Base-by-base conservation (phyloP, 2,888 invertebrate species). In the Drosophila atripex region DNA sequence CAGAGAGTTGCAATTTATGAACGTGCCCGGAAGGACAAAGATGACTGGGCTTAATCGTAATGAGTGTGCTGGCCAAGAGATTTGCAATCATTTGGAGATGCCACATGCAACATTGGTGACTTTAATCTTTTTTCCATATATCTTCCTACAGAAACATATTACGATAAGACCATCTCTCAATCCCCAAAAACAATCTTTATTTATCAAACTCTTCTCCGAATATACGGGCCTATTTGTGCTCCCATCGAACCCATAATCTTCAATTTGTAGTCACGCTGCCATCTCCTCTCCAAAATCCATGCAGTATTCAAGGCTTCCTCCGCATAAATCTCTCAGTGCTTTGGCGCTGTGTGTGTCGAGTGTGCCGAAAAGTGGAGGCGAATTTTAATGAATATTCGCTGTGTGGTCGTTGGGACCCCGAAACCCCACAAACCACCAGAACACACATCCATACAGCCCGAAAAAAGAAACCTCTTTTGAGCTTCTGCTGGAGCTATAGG, bases 301-400 rank as follows among this genome's bases (percentile, higher is more conserved):
- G 35, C 43, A 16, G 9, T 46, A 64, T 32, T 52, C 38, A 46
- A 64, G 64, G 38, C 30, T 46, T 14, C 9, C 38, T 18, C 51
- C 46, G 53, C 70, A 70, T 70, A 70, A 70, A 70, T 70, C 70
- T 54, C 47, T 38, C 54, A 70, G 51, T 70, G 70, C 61, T 54
- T 18, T 12, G 28, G 46, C 12, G 51, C 41, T 41, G 50, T 30
- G 14, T 59, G 49, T 59, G 82, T 66, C 73, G 79, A 79, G 82
- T 78, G 71, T 82, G 64, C 71, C 57, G 79, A 66, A 78, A 78
- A 80, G 80, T 78, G 71, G 73, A 46, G 50, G 32, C 85, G 73
- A 69, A 75, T 64, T 65, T 77, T 80, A 80, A 80, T 80, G 80
- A 80, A 85, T 85, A 70, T 79, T 68, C 59, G 68, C 63, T 71